Evolutionary conservation across 37 sponge, comb jelly and placozoan species (phyloP).

Genomic region (Eunapius fragilis): DNA sequence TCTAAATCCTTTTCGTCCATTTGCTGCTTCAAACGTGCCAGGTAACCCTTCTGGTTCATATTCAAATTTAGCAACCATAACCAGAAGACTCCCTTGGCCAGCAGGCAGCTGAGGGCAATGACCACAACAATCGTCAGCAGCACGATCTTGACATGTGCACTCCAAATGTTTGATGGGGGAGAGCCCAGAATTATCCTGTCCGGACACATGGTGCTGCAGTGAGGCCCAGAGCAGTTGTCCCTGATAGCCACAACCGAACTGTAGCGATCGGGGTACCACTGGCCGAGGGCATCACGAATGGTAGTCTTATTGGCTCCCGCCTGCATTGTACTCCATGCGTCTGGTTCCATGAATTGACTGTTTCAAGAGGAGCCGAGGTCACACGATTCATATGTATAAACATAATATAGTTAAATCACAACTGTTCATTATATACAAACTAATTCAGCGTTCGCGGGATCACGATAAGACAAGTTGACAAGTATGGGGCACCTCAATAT

Average conservation of each 20-base stretch:
- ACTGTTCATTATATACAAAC: not conserved
- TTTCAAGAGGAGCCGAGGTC: not conserved
- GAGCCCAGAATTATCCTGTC: conserved; percentile 13
- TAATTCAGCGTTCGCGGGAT: no score
- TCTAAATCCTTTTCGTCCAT: not conserved
- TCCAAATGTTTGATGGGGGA: not conserved
- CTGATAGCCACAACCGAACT: conserved; percentile 8
- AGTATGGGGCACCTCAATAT: no score
- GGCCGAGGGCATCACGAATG: not conserved
- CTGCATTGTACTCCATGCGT: not conserved
- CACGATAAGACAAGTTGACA: no score
- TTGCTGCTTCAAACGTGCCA: not conserved
- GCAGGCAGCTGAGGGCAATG: not conserved
- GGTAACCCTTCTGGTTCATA: not conserved
- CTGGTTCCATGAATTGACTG: not conserved
- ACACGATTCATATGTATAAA: not conserved
- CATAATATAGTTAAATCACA: not conserved
- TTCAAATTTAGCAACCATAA: not conserved
- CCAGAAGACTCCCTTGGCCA: not conserved
- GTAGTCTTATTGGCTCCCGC: not conserved
- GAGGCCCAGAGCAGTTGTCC: conserved; percentile 55
- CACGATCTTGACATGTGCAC: not conserved
- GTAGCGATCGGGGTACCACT: not conserved
- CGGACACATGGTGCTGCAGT: conserved; percentile 64
- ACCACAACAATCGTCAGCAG: not conserved